phyloP scores from a whole-genome alignment of 2,797 vertebrate species.

The Molothrus aeneus region DNA sequence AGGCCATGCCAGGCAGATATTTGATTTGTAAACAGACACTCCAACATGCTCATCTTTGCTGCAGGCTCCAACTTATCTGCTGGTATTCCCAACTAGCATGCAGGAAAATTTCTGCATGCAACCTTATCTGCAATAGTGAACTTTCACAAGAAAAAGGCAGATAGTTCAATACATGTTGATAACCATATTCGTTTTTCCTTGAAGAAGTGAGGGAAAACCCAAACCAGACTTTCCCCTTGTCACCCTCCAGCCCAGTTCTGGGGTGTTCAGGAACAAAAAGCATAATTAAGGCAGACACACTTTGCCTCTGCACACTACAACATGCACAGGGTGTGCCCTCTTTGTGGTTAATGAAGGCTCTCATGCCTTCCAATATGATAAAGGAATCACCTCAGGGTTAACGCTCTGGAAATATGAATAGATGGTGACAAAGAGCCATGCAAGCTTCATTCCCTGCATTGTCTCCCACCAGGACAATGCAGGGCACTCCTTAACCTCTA shows the following conservation, averaged over 20 bases:
- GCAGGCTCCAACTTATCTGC: neutral
- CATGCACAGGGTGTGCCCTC: slow-evolving; percentile 1
- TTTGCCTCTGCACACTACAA: slow-evolving; percentile 16
- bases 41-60: slow-evolving; percentile 30
- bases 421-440: neutral
- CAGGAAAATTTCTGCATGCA: neutral
- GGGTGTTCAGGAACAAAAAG: neutral
- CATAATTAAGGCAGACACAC: neutral
- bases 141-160: neutral
- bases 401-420: neutral
- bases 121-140: rapidly evolving
- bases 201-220: neutral
- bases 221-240: neutral
- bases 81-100: neutral
- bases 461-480: neutral
- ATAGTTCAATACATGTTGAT: neutral
- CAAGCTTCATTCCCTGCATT: neutral
- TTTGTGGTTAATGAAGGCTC: neutral
- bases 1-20: slow-evolving; percentile 31
- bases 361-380: neutral
- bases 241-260: neutral
- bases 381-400: neutral
- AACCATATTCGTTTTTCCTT: neutral
- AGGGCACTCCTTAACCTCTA: neutral
- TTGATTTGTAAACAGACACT: slow-evolving; percentile 62